Evolutionary conservation across 2,113 vertebrate species (phyloP).

Genomic region (Dolichotis patagonum): DNA sequence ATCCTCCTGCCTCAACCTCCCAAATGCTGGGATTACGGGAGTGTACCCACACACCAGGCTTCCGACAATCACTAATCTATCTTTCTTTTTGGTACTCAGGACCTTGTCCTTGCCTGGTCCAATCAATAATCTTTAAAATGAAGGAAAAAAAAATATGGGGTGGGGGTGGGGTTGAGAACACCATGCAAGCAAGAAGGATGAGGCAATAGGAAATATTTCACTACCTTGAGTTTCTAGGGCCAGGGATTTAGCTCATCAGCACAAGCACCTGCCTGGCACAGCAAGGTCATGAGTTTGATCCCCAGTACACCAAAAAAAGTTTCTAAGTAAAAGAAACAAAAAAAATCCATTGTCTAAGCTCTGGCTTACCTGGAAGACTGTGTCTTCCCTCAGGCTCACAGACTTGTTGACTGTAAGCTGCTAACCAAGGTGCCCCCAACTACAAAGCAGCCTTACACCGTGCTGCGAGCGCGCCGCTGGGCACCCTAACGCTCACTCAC

Average conservation of each 20-base stretch:
- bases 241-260: no score
- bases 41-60: no score
- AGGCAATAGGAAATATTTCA: neutral
- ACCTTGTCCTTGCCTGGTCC: no score
- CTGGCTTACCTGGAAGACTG: neutral
- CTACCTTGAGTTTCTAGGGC: constrained; percentile 17
- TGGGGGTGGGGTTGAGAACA: neutral
- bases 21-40: no score
- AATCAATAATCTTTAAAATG: constrained; percentile 1
- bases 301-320: no score
- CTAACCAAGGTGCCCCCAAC: neutral
- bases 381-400: neutral
- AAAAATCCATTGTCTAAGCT: neutral
- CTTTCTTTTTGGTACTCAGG: no score
- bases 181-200: neutral
- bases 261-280: no score
- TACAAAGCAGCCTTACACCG: neutral
- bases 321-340: constrained; percentile 35
- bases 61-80: no score
- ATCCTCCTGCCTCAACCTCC: no score
- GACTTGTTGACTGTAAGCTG: neutral
- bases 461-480: neutral
- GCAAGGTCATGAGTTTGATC: no score
- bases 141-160: constrained; percentile 1
- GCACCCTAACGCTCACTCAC: neutral